Base-by-base conservation (phyloP, 2,888 invertebrate species). In the Lypha dubia region DNA sequence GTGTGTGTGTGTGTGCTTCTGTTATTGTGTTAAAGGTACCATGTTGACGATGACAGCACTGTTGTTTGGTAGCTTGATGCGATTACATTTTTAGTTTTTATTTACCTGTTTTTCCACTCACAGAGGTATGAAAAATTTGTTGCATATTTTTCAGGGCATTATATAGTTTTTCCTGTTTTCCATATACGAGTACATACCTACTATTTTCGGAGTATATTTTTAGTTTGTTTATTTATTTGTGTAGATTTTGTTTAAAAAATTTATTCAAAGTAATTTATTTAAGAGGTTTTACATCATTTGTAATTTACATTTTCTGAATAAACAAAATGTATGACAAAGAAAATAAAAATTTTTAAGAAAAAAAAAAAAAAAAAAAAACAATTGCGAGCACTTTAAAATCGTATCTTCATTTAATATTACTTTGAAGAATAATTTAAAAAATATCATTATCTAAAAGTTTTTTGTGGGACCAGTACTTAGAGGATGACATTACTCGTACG, bases 71-170 rank as follows among this genome's bases (percentile, higher is more conserved):
- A 71, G 56, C 17, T 58, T 74, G 81, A 74, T 81, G 74, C 77
- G 84, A 81, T 84, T 84, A 84, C 77, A 77, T 46, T 81, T 68
- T 58, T 13, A 15, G 24, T 76, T 68, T 60, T 44, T n/a, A n/a
- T 20, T 3, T 46, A 9, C 46, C 41, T 60, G 38, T 38, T 11
- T 60, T 51, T 44, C 22, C 60, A 60, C 51, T 67, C 56, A 22
- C 49, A 79, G 63, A 81, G 81, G 68, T 79, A 79, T 74, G 74
- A 84, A 77, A 79, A 84, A 81, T 84, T 32, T 81, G 81, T 77
- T 84, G 84, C 84, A 84, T 81, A 84, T 81, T 79, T 82, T 84
- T 84, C 58, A 58, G 70, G 56, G 81, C 20, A 74, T 84, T 84
- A 79, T 76, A 3, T n/a, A 76, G 75, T 76, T 82, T 68, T 53